Evolutionary conservation across 2,888 invertebrate species (phyloP), one percentile per base, ranked within the genome.

Genomic region (Melikaiella ostensackeni): DNA sequence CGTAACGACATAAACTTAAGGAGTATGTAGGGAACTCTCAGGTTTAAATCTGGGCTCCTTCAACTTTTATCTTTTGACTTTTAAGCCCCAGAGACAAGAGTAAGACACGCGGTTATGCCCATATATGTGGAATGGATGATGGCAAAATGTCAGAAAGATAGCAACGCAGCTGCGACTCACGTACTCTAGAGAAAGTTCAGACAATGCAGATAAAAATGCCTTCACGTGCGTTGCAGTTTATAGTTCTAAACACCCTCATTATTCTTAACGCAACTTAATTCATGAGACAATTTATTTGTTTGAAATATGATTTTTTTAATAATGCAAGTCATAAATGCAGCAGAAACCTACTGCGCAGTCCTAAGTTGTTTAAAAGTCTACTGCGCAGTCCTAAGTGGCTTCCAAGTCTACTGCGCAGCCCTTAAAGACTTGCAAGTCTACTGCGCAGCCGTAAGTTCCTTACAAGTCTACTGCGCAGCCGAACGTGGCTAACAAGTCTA

Each of bases 131-230:
- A 64, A 74, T 50, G 63, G 70, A 62, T 61, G 61, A 76, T 61
- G 70, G 42, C 76, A 66, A 66, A 57, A 76, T 64, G 70, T 66
- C 76, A 70, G 76, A 66, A 76, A 66, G 66, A 61, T 66, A 75
- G 76, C 74, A 38, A 57, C 24, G 35, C 50, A 35, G 76, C 78
- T 73, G 78, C 77, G 59, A 74, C 42, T 73, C 74, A 74, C 38
- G 55, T 75, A 50, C 24, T 27, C 55, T 76, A 79, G 85, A 83
- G 85, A 86, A 86, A 86, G 85, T 85, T 81, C 78, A 81, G 85
- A 86, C 85, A 85, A 86, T 86, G 80, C 81, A 79, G 84, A 85
- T 85, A 84, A 86, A n/a, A 81, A 85, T 84, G 83, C 83, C 83
- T 81, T 82, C 81, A 73, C 80, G 83, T 80, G 66, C 75, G 21